Percentiles rank a stretch among this genome's conserved stretches.
These are phyloP conservation scores for Heliconius nattereri DNA, from an alignment of 1,140 invertebrate species.

Conservation along the genomic window DNA sequence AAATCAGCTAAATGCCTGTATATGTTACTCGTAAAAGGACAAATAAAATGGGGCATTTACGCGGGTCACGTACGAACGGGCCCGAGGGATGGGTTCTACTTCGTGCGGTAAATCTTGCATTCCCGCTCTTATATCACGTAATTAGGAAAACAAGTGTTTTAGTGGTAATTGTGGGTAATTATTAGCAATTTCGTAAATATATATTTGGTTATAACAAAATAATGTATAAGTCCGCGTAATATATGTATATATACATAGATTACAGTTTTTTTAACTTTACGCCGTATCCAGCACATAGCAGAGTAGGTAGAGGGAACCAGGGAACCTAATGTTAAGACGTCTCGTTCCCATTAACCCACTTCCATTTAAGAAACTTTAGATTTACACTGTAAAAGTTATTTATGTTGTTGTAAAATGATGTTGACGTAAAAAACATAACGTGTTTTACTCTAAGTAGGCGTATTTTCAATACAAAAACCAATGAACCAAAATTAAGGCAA, in stretches of 20 bases:
- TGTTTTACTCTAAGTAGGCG: neutral
- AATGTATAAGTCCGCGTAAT: no score
- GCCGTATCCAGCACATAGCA: no score
- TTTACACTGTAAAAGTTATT: neutral
- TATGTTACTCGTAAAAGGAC: slow-evolving; percentile 37
- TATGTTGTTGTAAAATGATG: no score
- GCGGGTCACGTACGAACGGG: slow-evolving; percentile 36
- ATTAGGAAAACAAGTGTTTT: slow-evolving; percentile 29
- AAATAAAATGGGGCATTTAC: slow-evolving; percentile 38
- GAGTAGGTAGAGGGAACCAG: no score
- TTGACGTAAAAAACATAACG: neutral
- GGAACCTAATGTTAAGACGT: no score
- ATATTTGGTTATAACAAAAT: neutral
- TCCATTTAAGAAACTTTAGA: no score
- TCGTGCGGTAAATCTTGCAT: slow-evolving; percentile 36
- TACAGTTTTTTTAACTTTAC: no score
- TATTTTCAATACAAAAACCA: neutral
- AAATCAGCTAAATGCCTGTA: slow-evolving; percentile 31
- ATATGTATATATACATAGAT: no score
- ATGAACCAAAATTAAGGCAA: neutral
- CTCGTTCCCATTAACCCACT: no score
- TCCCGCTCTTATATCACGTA: slow-evolving; percentile 36
- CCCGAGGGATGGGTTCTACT: slow-evolving; percentile 37
- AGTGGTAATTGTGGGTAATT: slow-evolving; percentile 16
- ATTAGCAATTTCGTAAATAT: neutral